These are phyloP conservation scores for Achroia grisella DNA, from an alignment of 1,140 invertebrate genomes.

Conservation along the genomic window DNA sequence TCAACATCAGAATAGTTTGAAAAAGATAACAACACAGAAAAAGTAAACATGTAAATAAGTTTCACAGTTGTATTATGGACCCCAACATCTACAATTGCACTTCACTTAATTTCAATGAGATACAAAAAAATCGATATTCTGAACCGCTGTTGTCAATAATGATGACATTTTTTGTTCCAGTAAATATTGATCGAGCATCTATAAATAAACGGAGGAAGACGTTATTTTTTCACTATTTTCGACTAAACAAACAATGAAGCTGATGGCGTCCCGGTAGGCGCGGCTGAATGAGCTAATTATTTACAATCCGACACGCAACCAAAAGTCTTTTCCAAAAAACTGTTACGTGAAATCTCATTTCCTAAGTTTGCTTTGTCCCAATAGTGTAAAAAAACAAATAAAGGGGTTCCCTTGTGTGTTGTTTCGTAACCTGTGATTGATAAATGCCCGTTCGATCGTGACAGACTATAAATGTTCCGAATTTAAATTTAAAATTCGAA, in stretches of 20 bases:
- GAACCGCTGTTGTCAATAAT: neutral
- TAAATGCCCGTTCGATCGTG: conserved; percentile 24
- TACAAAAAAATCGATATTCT: neutral
- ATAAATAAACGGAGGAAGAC: conserved; percentile 24
- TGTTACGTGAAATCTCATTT: conserved; percentile 62
- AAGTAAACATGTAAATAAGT: too few relatives aligned
- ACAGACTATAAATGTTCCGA: conserved; percentile 10
- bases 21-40: too few relatives aligned
- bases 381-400: conserved; percentile 32
- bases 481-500: conserved; percentile 24
- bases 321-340: conserved; percentile 41
- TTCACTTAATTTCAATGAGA: conserved; percentile 4
- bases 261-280: conserved; percentile 33
- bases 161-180: neutral
- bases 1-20: too few relatives aligned
- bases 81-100: too few relatives aligned
- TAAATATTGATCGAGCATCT: neutral
- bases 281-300: conserved; percentile 62
- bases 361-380: conserved; percentile 47
- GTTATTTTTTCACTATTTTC: conserved; percentile 36
- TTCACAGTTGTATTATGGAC: too few relatives aligned
- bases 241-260: conserved; percentile 51
- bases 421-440: conserved; percentile 19
- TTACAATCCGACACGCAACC: conserved; percentile 60
- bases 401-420: conserved; percentile 30